Evolutionary conservation across 1,140 invertebrate genomes (phyloP), one percentile per base, ranked within the genome.

Genomic region (Formica selysi): DNA sequence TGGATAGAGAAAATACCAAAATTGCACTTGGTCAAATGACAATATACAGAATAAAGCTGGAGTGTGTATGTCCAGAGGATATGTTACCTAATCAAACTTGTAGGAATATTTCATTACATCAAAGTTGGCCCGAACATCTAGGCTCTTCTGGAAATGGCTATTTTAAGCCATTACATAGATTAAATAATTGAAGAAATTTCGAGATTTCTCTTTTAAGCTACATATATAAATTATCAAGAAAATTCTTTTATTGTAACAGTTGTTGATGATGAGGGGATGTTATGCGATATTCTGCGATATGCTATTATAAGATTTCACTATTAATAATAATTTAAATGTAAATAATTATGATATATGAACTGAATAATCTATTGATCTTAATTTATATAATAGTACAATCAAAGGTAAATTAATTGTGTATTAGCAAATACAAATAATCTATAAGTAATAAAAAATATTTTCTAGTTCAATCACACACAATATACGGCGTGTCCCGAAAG

Each of bases 1-100:
- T 91, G 57, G 94, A 95, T 59, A 93, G 94, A 67, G 93, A 96
- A 89, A 94, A 96, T 73, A 68, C 89, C 0, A 94, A 94, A 83
- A 91, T 96, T 29, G 92, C 93, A 44, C 85, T 96, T 4, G 96
- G 96, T 5, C 95, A 96, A 92, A 95, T 96, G 95, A 96, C 95
- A 3, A 91, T 96, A 62, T 96, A 96, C 71, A 94, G 96, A 88
- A 92, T 96, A 80, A 93, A 93, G 61, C 91, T 96, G 5, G 92
- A 95, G 86, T 96, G 96, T 71, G 87, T 92, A 51, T 96, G 96
- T 92, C 95, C 95, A 19, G 92, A 93, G 70, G 92, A 93, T 87
- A 93, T 95, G 92, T 83, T 94, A 54, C 88, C 93, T 87, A 92
- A 95, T 93, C 93, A 95, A 87, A 91, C 94, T 86, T 95, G 96